Evolutionary conservation across 1,140 invertebrate species (phyloP), one percentile per base, ranked within the genome.

Genomic region (Prorops nasuta): DNA sequence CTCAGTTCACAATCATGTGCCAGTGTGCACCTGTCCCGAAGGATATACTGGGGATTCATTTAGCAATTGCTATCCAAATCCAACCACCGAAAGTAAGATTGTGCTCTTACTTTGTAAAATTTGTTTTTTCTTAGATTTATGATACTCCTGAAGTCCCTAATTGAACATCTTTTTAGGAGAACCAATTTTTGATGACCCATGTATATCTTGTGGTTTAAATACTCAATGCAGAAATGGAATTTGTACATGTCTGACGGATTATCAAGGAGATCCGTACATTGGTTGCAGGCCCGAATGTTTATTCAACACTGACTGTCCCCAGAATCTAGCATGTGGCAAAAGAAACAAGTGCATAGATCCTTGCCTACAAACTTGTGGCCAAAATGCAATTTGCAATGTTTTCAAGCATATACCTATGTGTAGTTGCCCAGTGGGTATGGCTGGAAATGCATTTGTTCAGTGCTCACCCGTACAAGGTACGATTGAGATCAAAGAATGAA

Each of bases 21-120:
- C 87, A 2, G 77, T 83, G 45, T 90, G 88, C 70, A 81, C 79
- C 39, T 90, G 88, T 62, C 79, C 83, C 17, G 69, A 77, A 40
- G 85, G 83, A 21, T 90, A 83, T 60, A 84, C 80, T 2, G 88
- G 88, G 14, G 86, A 90, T 79, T 87, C 88, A 3, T 88, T 89
- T 67, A 81, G 78, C 36, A 83, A 82, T 52, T 91, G 88, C 62
- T 81, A 63, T 3, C 68, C 66, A 10, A 64, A 61, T 6, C 67
- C 70, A 10, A 66, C 60, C 50, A 45, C 52, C 46, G 22, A 74
- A 56, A 53, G 59, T 62, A 62, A 61, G 58, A 22, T 42, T 42
- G n/a, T 21, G 7, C n/a, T 16, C 14, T n/a, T 34, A 14, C 17
- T 20, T 44, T 48, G 46, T 65, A 68, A 18, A 46, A 45, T 28